Percentiles rank a stretch among this genome's conserved stretches.
phyloP scores from a whole-genome alignment of 2,888 invertebrate species.

The Hirtodrosophila trivittata region DNA sequence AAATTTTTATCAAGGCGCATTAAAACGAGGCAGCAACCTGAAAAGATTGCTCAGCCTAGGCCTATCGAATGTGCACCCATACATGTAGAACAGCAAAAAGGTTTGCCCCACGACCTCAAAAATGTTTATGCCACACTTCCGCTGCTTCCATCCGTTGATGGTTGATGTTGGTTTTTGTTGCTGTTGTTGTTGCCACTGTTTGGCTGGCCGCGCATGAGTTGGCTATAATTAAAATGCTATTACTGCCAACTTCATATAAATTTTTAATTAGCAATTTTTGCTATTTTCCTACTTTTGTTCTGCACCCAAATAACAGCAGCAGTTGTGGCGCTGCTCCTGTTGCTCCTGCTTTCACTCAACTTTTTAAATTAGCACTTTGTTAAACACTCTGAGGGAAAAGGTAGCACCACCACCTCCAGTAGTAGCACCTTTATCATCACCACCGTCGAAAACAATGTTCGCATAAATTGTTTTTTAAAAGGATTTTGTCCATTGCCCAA shows the following conservation, averaged over 20 bases:
- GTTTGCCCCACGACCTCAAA: conserved; percentile 70
- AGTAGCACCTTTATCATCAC: conserved; percentile 1
- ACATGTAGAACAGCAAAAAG: conserved; percentile 64
- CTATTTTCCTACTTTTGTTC: conserved; percentile 81
- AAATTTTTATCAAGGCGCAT: conserved; percentile 56
- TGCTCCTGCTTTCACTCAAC: conserved; percentile 51
- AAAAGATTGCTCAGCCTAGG: conserved; percentile 26
- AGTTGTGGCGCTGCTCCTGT: conserved; percentile 49
- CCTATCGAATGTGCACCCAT: conserved; percentile 27
- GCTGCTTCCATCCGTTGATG: conserved; percentile 56
- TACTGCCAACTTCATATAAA: conserved; percentile 83
- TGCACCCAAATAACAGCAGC: conserved; percentile 4
- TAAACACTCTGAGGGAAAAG: conserved; percentile 78
- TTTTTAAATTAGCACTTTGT: conserved; percentile 83
- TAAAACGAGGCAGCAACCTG: conserved; percentile 21
- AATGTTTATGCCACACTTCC: conserved; percentile 77
- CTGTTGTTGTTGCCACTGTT: conserved; percentile 38
- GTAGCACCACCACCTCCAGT: conserved; percentile 49
- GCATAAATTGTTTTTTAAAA: conserved; percentile 78
- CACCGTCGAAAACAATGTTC: conserved; percentile 44
- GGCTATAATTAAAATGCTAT: conserved; percentile 83
- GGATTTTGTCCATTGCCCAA: conserved; percentile 71
- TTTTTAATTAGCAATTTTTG: conserved; percentile 83
- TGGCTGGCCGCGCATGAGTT: conserved; percentile 72
- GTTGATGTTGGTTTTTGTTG: conserved; percentile 33